Conservation (phyloP, 2,797 vertebrate genomes). For the Sternarchorhynchus goeldii region DNA sequence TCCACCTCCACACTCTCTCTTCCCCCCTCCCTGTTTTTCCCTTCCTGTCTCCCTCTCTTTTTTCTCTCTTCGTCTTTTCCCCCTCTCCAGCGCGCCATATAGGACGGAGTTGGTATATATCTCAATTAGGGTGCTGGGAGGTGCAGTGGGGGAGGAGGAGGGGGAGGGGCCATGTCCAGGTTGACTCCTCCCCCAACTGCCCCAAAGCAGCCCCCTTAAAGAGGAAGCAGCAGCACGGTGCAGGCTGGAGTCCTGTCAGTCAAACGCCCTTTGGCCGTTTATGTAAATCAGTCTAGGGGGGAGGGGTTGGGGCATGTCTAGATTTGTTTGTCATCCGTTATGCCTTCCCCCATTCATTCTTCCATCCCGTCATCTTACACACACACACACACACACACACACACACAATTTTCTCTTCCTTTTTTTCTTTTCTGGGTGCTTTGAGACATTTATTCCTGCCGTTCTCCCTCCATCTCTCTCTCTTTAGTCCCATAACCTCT, state of each 20-base stretch:
- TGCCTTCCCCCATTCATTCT: conserved; percentile 58
- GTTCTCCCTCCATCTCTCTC: conserved; percentile 16
- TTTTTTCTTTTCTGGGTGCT: conserved; percentile 32
- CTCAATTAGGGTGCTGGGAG: conserved; percentile 71
- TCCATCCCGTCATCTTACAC: conserved; percentile 45
- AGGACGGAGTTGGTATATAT: conserved; percentile 65
- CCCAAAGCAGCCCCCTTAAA: conserved; percentile 59
- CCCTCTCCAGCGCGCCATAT: conserved; percentile 53
- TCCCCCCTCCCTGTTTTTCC: conserved; percentile 15
- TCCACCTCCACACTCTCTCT: conserved; percentile 12
- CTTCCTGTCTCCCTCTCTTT: conserved; percentile 24
- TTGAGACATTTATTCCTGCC: conserved; percentile 46
- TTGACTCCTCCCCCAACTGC: conserved; percentile 53
- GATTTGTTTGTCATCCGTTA: conserved; percentile 67
- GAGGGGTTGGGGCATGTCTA: conserved; percentile 58
- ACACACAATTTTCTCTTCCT: conserved; percentile 13
- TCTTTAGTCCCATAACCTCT: conserved; percentile 44
- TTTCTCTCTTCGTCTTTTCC: conserved; percentile 39
- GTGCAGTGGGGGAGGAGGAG: conserved; percentile 50
- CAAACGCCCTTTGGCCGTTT: conserved; percentile 61
- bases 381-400: conserved; percentile 28
- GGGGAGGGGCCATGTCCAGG: conserved; percentile 55
- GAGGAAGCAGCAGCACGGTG: conserved; percentile 53
- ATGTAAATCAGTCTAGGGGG: conserved; percentile 60
- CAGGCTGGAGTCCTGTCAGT: conserved; percentile 51